Evolutionary conservation across 2,888 invertebrate species (phyloP).

Genomic region (Stenodera caucasica): DNA sequence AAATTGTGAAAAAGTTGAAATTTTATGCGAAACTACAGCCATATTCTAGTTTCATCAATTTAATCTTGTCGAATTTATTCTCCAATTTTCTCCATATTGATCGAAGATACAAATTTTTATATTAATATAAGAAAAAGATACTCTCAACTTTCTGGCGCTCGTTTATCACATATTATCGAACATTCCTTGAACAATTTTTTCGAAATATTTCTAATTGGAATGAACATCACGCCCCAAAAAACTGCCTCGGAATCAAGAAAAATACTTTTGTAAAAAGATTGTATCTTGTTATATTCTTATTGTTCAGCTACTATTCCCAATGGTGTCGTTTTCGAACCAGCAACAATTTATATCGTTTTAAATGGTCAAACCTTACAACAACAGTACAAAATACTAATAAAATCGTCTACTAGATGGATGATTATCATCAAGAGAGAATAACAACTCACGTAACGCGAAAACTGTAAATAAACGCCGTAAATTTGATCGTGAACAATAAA

Average conservation of each 20-base stretch:
- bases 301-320: slow-evolving; percentile 32
- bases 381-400: neutral
- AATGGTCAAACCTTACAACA: slow-evolving; percentile 27
- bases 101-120: neutral
- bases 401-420: neutral
- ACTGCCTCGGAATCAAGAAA: neutral
- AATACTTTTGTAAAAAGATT: slow-evolving; percentile 6
- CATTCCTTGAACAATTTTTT: neutral
- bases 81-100: neutral
- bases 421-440: neutral
- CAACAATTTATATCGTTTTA: slow-evolving; percentile 47
- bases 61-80: slow-evolving; percentile 4
- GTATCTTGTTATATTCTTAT: slow-evolving; percentile 24
- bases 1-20: slow-evolving; percentile 20
- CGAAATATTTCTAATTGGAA: neutral
- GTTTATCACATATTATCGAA: neutral
- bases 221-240: neutral
- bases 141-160: neutral
- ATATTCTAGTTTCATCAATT: neutral
- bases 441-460: neutral
- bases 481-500: neutral
- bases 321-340: slow-evolving; percentile 41
- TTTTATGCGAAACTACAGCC: slow-evolving; percentile 17
- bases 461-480: slow-evolving; percentile 12
- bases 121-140: neutral